Evolutionary conservation across 2,113 vertebrate species (phyloP), one percentile per base, ranked within the genome.

Genomic region (Syngnathus floridae): DNA sequence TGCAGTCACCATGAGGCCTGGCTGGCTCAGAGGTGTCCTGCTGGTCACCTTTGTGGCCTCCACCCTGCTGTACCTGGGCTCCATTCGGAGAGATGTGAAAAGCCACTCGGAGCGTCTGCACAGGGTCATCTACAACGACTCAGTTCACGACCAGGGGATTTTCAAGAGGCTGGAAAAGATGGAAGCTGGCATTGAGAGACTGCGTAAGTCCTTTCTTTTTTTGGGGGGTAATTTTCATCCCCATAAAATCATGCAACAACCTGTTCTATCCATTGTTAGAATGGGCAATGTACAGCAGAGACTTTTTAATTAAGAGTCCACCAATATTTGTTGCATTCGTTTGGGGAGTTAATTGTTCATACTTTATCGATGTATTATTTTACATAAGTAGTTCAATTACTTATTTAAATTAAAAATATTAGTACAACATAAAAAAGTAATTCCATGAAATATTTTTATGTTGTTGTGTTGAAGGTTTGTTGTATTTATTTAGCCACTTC

Each of bases 91-190:
- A 11, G 73, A 78, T 31, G 49, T 86, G 5, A 62, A 62, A 36
- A 73, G 16, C 26, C 75, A 82, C 19, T 66, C 73, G 0, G 69
- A 80, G 63, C 66, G 40, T 2, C 67, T 82, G 8, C 74, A 85
- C 48, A 69, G 13, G 22, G 59, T 73, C 64, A 65, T 79, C 36
- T 14, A 72, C 17, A 84, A 86, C 16, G 63, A 83, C 48, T 71
- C 76, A 1, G 9, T 78, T 45, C 65, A 65, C 59, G 69, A 46
- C 0, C 57, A 58, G 26, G 69, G 74, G 12, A 74, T 89, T 14
- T 57, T 82, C 4, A 36, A 31, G 19, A 84, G 70, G 69, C 71
- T 90, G 77, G 71, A 84, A 2, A 77, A 66, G 59, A 78, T 90
- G 54, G 85, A 89, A 40, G 19, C 4, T 0, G 48, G 80, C 41